These are phyloP conservation scores for Brachionus sp. DNA, from an alignment of 1,140 invertebrate genomes.

Conservation along the genomic window DNA sequence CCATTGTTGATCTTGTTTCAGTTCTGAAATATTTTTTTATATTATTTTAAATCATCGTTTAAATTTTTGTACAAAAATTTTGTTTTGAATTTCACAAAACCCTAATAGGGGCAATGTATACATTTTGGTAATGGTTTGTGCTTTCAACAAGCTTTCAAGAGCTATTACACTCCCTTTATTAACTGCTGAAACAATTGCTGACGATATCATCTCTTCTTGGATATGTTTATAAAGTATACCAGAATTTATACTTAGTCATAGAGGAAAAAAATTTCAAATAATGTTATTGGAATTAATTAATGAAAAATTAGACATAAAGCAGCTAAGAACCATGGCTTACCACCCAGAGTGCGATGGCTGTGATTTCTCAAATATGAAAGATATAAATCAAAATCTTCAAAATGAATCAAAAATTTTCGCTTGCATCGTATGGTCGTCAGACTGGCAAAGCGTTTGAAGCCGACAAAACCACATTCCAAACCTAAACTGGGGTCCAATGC, in stretches of 20 bases:
- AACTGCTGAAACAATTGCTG: too few relatives aligned
- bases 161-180: too few relatives aligned
- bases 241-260: not conserved
- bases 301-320: not conserved
- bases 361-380: not conserved
- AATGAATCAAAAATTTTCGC: not conserved
- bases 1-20: too few relatives aligned
- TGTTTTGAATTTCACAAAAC: too few relatives aligned
- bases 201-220: not conserved
- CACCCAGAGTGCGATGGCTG: not conserved
- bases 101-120: not conserved
- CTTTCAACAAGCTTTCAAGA: not conserved
- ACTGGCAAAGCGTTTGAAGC: not conserved
- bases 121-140: conserved; percentile 1
- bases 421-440: not conserved
- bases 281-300: not conserved
- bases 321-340: not conserved
- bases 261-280: not conserved
- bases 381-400: not conserved
- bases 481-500: not conserved
- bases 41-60: too few relatives aligned
- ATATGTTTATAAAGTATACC: conserved; percentile 5
- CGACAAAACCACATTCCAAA: not conserved
- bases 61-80: too few relatives aligned
- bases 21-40: too few relatives aligned